Conservation (phyloP, 2,888 invertebrate species). For the Eucera pruinosa region DNA sequence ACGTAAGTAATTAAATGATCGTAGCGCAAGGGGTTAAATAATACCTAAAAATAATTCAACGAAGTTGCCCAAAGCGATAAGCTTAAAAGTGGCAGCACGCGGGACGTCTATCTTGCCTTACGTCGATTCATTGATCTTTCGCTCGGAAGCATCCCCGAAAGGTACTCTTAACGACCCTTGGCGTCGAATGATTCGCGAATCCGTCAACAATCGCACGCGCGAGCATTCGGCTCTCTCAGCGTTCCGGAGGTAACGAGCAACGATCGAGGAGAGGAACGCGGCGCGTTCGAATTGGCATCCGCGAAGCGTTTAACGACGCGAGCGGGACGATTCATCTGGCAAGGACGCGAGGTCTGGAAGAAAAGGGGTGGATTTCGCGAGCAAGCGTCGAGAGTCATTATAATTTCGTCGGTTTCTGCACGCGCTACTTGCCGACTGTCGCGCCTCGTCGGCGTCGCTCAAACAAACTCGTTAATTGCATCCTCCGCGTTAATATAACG, state of each 20-base stretch:
- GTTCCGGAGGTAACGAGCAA: neutral
- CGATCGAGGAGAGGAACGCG: neutral
- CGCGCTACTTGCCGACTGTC: slow-evolving; percentile 37
- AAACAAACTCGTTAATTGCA: slow-evolving; percentile 65
- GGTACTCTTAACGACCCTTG: no score
- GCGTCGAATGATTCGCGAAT: no score
- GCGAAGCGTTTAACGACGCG: slow-evolving; percentile 31
- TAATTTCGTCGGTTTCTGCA: slow-evolving; percentile 28
- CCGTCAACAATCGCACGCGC: neutral
- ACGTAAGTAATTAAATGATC: no score
- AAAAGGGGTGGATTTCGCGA: slow-evolving; percentile 25
- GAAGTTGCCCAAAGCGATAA: no score
- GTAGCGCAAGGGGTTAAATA: no score
- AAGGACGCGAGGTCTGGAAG: slow-evolving; percentile 15
- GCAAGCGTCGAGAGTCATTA: slow-evolving; percentile 46
- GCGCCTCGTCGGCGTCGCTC: slow-evolving; percentile 50
- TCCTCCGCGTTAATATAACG: slow-evolving; percentile 57
- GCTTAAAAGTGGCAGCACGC: no score
- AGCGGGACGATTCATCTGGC: slow-evolving; percentile 43
- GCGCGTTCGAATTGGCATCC: slow-evolving; percentile 10
- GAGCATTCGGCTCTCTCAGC: neutral
- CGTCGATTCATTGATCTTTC: no score
- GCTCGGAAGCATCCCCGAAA: no score
- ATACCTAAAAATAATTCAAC: no score
- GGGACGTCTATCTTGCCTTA: no score